These are phyloP conservation scores for Gymnocypris eckloni DNA, from an alignment of 2,797 vertebrate genomes.

Conservation along the genomic window DNA sequence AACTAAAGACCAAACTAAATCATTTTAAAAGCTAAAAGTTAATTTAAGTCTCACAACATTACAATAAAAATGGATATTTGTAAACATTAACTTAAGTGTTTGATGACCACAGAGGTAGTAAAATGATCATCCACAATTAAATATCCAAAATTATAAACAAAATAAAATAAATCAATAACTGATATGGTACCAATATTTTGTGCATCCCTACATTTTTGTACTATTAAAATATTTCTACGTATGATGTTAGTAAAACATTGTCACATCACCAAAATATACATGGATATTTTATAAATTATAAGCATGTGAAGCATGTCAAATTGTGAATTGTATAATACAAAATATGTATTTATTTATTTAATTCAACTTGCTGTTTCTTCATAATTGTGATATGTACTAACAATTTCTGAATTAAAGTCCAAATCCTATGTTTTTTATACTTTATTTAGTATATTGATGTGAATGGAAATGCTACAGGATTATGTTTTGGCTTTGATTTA, in stretches of 20 bases:
- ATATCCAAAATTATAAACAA: not conserved
- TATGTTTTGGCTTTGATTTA: not conserved
- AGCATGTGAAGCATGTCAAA: not conserved
- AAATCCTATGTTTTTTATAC: too few relatives aligned
- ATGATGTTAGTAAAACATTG: not conserved
- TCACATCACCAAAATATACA: not conserved
- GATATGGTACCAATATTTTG: not conserved
- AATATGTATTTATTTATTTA: too few relatives aligned
- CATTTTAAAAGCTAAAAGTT: not conserved
- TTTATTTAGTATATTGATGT: not conserved
- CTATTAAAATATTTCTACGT: not conserved
- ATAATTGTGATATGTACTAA: not conserved
- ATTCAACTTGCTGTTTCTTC: not conserved
- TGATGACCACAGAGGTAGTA: not conserved
- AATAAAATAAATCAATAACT: not conserved
- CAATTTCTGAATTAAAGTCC: not conserved
- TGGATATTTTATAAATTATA: not conserved
- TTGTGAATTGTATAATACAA: not conserved
- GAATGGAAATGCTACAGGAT: not conserved
- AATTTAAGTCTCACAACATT: not conserved
- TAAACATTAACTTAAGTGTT: not conserved
- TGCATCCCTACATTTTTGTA: not conserved
- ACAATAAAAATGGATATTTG: not conserved
- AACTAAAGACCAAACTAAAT: too few relatives aligned
- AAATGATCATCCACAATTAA: not conserved